Percentiles rank a stretch among this genome's conserved stretches.
Conservation (phyloP, 2,797 vertebrate species). For the Myotis findleyi region DNA sequence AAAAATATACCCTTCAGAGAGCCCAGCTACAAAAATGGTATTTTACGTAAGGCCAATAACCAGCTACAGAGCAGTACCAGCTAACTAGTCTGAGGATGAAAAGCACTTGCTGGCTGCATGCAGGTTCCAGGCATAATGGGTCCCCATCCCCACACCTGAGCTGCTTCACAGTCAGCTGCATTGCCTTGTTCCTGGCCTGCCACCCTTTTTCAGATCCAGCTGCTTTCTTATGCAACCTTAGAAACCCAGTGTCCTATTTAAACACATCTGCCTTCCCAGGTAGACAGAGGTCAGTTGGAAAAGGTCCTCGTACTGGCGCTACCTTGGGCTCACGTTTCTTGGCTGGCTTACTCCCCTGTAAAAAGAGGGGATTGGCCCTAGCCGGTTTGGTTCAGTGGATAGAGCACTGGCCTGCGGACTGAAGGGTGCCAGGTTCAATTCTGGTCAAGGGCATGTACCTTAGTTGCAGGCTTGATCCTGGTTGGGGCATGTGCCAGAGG, state of each 20-base stretch:
- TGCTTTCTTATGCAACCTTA: not conserved
- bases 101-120: not conserved
- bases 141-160: not conserved
- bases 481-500: no score
- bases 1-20: not conserved
- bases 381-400: no score
- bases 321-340: not conserved
- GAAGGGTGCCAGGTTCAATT: no score
- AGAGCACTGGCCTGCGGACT: no score
- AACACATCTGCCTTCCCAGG: not conserved
- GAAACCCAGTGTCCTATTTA: not conserved
- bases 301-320: not conserved
- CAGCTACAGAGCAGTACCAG: not conserved
- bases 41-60: not conserved
- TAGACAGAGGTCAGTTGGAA: not conserved
- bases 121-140: not conserved
- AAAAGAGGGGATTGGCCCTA: not conserved
- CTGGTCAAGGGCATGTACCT: no score
- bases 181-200: not conserved
- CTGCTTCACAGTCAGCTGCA: not conserved
- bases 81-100: not conserved
- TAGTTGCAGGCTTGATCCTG: no score
- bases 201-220: not conserved
- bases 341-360: not conserved
- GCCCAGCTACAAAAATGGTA: not conserved